Evolutionary conservation across 2,113 vertebrate species (phyloP), one percentile per base, ranked within the genome.

Genomic region (Puntigrus tetrazona): DNA sequence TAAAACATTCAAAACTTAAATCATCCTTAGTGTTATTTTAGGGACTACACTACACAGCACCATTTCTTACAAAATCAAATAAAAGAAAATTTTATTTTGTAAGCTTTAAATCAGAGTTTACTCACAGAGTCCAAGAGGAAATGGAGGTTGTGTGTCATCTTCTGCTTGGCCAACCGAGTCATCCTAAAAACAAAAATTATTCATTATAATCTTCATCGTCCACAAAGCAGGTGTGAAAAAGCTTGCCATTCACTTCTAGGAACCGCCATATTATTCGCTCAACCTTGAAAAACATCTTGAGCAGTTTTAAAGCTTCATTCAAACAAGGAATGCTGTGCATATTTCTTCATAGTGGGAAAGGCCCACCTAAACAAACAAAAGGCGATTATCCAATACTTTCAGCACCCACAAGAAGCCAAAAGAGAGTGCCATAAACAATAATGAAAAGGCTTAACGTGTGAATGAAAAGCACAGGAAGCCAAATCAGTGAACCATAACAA

Each of bases 41-140:
- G 22, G 5, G 13, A 18, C 5, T 65, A 65, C 29, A 18, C 5
- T 65, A 65, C 29, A 65, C 61, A 31, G 65, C 31, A 36, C 8
- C 20, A 69, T 69, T 69, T 69, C 20, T 1, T 22, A 22, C 8
- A 69, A 69, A 69, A 38, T 20, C 34, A 38, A 22, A 69, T 36
- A 0, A 34, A 69, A 69, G 18, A 22, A 22, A 36, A 18, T 7
- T 1, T 1, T 0, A 16, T 36, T 5, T 31, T 4, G 7, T 81
- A 7, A 16, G 27, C 38, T 50, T 20, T 29, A 61, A 73, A 78
- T 45, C n/a, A 82, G 2, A 7, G 20, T 84, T 84, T 36, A 69
- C 92, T 92, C 89, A 95, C 94, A 91, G 47, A 94, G 90, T 13
- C 91, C 93, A 14, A 90, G 89, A 82, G 93, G 92, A 84, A 93